Base-by-base conservation (phyloP, 2,113 vertebrate species). In the Hepsetus odoe region DNA sequence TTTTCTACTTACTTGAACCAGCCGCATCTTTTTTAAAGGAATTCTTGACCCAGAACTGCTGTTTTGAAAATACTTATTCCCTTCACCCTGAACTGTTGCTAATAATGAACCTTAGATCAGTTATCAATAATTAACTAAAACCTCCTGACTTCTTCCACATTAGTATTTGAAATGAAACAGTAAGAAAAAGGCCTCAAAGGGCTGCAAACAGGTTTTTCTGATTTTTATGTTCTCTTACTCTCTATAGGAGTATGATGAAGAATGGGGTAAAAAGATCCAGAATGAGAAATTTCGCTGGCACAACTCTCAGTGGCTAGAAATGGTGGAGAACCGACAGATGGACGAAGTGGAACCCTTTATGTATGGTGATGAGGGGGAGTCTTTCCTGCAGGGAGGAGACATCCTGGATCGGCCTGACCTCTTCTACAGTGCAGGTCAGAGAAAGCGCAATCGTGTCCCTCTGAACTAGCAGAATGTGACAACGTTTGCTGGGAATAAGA, bases 231-330 rank as follows among this genome's bases (percentile, higher is more conserved):
- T 26, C 22, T 30, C 1, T 11, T 22, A 5, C 32, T 7, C 13
- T 65, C 55, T 20, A 59, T 77, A 97, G 96, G 96, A 99, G 70
- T 94, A 96, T 26, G 95, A 99, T 79, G 94, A 96, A 79, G 94
- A 95, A 79, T 98, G 95, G 95, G 93, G 94, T 8, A 94, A 93
- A 85, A 97, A 95, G 90, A 96, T 98, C 84, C 96, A 96, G 90
- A 96, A 89, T 0, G 95, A 96, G 70, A 98, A 96, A 84, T 97
- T 99, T 71, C 92, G 95, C 58, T 96, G 94, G 94, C 95, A 97
- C 89, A 98, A 98, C 83, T 94, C 95, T n/a, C 96, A 98, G 88
- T 98, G 97, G 97, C 83, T 98, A 80, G 96, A 98, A 86, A 98
- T 98, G 96, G 95, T 96, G 53, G 95, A 96, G 88, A 96, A 93